Evolutionary conservation across 2,797 vertebrate species (phyloP), one percentile per base, ranked within the genome.

Genomic region (Peromyscus melanophrys): DNA sequence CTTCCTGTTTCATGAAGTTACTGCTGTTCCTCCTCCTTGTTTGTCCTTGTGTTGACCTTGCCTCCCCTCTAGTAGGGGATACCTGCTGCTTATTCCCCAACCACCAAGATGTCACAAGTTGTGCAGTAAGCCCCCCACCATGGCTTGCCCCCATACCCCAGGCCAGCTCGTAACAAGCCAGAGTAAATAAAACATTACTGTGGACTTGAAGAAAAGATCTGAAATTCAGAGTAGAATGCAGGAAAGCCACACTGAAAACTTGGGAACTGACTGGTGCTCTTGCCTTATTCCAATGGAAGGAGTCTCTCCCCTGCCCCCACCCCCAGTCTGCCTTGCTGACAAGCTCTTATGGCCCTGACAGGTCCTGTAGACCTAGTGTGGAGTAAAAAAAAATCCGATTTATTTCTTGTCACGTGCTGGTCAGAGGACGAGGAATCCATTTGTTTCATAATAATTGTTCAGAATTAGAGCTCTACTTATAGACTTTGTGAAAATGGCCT

Each of bases 401-500:
- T 91, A 6, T 12, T 49, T 71, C 61, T 40, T 31, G 52, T 89
- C 31, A 40, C 25, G 2, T 85, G 9, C 23, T 63, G 43, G 40
- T 17, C 43, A 92, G n/a, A 95, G 43, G 29, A 81, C 40, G 46
- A 81, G 75, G 80, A 87, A 37, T 16, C 2, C 40, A 31, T 84
- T 63, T 73, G n/a, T 23, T 63, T 10, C 31, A 31, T 69, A 29
- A 17, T 61, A 82, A 82, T 61, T 77, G 43, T 27, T 57, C 31
- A 59, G 10, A 67, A 63, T 65, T 94, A 78, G 57, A 52, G 55
- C 13, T 84, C 37, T 86, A n/a, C 31, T 34, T 73, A n/a, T 19
- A 88, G 69, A 69, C 25, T 46, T 93, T 85, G 67, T 27, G 31
- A 95, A 80, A 87, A 88, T 19, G 27, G n/a, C 31, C 14, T 83